Evolutionary conservation across 2,888 invertebrate species (phyloP).

Genomic region (Agapostemon virescens): DNA sequence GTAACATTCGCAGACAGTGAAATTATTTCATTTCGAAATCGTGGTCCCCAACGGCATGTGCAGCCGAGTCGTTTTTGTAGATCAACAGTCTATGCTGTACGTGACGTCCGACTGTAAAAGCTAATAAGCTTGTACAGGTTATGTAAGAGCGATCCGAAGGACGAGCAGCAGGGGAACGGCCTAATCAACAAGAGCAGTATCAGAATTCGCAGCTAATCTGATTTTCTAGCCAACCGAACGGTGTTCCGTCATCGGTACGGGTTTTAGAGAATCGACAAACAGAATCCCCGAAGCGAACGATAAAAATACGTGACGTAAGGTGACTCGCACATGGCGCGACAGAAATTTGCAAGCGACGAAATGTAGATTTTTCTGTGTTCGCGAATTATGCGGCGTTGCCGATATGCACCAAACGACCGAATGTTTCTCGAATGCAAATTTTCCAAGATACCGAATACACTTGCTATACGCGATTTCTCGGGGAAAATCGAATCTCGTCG

Average conservation of each 20-base stretch:
- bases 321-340: slow-evolving; percentile 30
- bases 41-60: neutral
- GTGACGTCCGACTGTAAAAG: slow-evolving; percentile 16
- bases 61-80: slow-evolving; percentile 1
- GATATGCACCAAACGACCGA: neutral
- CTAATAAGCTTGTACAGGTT: slow-evolving; percentile 40
- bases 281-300: slow-evolving; percentile 19
- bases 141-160: slow-evolving; percentile 46
- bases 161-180: slow-evolving; percentile 35
- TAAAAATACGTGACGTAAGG: slow-evolving; percentile 32
- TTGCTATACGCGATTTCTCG: too few relatives aligned
- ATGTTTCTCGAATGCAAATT: neutral
- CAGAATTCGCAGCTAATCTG: slow-evolving; percentile 29
- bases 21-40: slow-evolving; percentile 6
- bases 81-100: slow-evolving; percentile 18
- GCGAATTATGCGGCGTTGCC: neutral
- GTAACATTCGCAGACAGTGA: neutral
- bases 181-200: slow-evolving; percentile 37
- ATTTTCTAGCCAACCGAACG: slow-evolving; percentile 10
- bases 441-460: neutral
- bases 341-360: slow-evolving; percentile 23
- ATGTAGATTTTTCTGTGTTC: slow-evolving; percentile 24
- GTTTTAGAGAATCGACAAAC: slow-evolving; percentile 37
- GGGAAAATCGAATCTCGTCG: neutral
- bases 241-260: neutral